Conservation (phyloP, 2,797 vertebrate genomes). For the Moxostoma hubbsi region DNA sequence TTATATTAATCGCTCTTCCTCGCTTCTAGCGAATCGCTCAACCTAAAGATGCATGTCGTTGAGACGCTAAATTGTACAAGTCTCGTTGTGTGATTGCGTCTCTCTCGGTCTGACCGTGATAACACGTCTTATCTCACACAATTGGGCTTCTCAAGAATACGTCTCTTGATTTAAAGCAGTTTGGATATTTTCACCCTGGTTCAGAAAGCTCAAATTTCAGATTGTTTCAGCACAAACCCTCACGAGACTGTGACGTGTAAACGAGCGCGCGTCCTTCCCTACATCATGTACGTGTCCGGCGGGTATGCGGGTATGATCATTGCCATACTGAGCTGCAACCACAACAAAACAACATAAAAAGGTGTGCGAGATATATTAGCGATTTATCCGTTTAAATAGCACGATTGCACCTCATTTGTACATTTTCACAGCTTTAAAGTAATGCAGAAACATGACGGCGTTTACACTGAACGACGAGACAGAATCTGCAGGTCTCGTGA, state of each 20-base stretch:
- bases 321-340: slow-evolving; percentile 1
- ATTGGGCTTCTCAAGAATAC: no score
- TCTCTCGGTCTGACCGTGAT: no score
- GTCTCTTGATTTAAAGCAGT: no score
- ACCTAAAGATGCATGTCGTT: no score
- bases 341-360: slow-evolving; percentile 16
- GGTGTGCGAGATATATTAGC: slow-evolving; percentile 32
- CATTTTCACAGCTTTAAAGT: slow-evolving; percentile 60
- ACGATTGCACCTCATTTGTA: slow-evolving; percentile 57
- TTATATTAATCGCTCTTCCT: no score
- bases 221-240: not conserved
- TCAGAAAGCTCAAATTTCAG: not conserved
- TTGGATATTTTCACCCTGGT: slow-evolving; percentile 30
- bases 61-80: no score
- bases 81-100: no score
- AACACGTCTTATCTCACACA: no score
- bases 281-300: not conserved
- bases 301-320: slow-evolving; percentile 25
- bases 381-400: slow-evolving; percentile 41
- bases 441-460: slow-evolving; percentile 45
- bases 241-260: no score
- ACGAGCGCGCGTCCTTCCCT: no score
- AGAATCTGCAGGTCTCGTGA: no score
- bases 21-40: no score
- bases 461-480: slow-evolving; percentile 14